Evolutionary conservation across 2,113 vertebrate genomes (phyloP).

Genomic region (Plecotus auritus): DNA sequence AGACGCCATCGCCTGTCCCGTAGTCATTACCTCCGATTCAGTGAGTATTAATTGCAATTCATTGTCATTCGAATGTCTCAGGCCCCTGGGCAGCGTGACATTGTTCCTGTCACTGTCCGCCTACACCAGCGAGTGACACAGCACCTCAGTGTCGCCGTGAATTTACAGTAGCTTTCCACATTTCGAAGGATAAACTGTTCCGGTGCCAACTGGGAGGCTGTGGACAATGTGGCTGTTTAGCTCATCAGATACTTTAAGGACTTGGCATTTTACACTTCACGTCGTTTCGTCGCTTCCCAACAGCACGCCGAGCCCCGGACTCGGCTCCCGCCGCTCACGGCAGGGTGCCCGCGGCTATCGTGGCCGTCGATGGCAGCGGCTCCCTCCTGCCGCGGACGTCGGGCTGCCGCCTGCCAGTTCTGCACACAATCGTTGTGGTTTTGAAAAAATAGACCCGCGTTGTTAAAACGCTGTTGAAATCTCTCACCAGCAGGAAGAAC

Average conservation of each 20-base stretch:
- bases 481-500: neutral
- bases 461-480: neutral
- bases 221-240: neutral
- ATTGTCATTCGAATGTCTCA: neutral
- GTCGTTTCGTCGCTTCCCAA: neutral
- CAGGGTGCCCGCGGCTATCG: no score
- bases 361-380: fast-evolving
- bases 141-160: neutral
- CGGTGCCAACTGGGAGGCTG: neutral
- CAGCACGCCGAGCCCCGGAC: fast-evolving
- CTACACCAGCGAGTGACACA: no score
- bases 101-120: neutral
- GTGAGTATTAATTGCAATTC: neutral
- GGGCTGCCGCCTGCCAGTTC: neutral
- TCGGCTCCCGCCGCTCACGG: neutral
- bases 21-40: neutral
- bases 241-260: neutral
- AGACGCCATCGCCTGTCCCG: neutral
- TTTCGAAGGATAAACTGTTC: neutral
- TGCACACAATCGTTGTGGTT: neutral
- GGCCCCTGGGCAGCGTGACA: fast-evolving
- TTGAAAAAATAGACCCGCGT: neutral
- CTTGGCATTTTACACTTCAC: neutral
- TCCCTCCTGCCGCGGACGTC: fast-evolving
- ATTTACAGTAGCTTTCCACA: neutral